These are phyloP conservation scores for Chaenocephalus aceratus DNA, from an alignment of 2,113 vertebrate species.

Conservation along the genomic window DNA sequence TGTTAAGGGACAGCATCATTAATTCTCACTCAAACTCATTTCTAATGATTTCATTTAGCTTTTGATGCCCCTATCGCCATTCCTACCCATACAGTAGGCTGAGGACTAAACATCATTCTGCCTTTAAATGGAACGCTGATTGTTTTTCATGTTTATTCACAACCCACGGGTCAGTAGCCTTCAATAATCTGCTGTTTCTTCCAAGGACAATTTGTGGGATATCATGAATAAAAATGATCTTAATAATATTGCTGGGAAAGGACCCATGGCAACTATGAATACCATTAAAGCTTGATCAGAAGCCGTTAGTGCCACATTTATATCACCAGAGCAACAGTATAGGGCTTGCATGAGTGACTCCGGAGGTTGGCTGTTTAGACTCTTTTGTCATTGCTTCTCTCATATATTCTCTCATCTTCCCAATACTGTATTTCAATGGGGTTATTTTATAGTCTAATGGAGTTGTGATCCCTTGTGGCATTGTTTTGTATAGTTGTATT, in stretches of 20 bases:
- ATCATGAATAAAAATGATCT: constrained; percentile 87
- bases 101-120: constrained; percentile 60
- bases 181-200: constrained; percentile 80
- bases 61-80: constrained; percentile 40
- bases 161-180: constrained; percentile 79
- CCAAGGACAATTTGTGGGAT: constrained; percentile 86
- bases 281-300: constrained; percentile 81
- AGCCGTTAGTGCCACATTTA: constrained; percentile 77
- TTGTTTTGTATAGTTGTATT: constrained; percentile 50
- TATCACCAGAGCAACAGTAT: constrained; percentile 65
- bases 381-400: constrained; percentile 52
- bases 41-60: constrained; percentile 76
- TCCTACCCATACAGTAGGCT: constrained; percentile 44
- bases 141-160: constrained; percentile 88
- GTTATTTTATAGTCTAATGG: constrained; percentile 24
- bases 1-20: constrained; percentile 56
- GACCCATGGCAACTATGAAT: constrained; percentile 84
- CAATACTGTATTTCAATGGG: constrained; percentile 31
- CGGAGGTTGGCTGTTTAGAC: constrained; percentile 58
- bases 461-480: constrained; percentile 32
- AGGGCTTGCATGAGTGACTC: constrained; percentile 51
- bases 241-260: constrained; percentile 80
- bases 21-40: constrained; percentile 69
- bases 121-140: constrained; percentile 81
- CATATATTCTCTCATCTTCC: constrained; percentile 41